phyloP scores from a whole-genome alignment of 2,113 vertebrate species.

The Cyprinodon tularosa region DNA sequence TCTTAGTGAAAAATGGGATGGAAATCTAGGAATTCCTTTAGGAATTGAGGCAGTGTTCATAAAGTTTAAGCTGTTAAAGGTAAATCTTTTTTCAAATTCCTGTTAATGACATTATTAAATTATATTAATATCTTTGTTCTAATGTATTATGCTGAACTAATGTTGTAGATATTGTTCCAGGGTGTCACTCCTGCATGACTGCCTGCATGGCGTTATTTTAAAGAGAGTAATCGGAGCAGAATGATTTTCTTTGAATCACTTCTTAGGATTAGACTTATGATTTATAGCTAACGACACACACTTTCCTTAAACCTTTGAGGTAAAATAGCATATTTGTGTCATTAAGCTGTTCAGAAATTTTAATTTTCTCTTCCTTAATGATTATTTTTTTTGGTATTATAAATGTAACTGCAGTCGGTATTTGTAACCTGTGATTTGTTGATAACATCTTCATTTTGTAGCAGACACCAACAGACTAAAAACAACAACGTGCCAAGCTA shows the following conservation, averaged over 20 bases:
- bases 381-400: neutral
- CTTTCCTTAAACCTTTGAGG: neutral
- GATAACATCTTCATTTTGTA: too few relatives aligned
- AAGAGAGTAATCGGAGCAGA: neutral
- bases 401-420: too few relatives aligned
- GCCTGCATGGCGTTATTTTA: neutral
- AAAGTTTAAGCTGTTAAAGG: constrained; percentile 75
- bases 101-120: neutral
- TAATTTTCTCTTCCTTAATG: neutral
- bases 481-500: constrained; percentile 19
- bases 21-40: constrained; percentile 79
- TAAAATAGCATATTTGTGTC: neutral
- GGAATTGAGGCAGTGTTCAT: constrained; percentile 78
- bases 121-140: neutral
- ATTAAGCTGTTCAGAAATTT: too few relatives aligned
- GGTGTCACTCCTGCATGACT: neutral
- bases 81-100: constrained; percentile 51
- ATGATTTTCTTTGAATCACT: constrained; percentile 9
- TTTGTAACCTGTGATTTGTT: neutral
- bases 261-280: neutral
- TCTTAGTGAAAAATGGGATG: constrained; percentile 61
- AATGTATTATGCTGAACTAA: neutral
- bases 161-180: neutral
- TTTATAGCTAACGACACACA: neutral
- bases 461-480: neutral